Percentiles rank a stretch among this genome's conserved stretches.
phyloP scores from a whole-genome alignment of 2,113 vertebrate species.

The cattle (Bos taurus) region DNA sequence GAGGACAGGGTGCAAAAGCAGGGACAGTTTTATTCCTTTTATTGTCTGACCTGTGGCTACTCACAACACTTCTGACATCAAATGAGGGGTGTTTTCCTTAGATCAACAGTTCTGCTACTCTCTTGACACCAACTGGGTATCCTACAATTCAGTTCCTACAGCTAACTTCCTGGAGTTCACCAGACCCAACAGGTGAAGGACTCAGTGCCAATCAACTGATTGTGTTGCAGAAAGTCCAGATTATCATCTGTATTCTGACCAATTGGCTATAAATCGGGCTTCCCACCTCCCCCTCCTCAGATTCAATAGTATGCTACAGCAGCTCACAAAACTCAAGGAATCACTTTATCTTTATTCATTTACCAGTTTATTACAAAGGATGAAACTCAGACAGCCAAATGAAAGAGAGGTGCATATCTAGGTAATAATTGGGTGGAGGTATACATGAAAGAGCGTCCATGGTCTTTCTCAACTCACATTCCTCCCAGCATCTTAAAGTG shows the following conservation, averaged over 20 bases:
- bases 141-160: neutral
- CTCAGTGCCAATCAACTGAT: no score
- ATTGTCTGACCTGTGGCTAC: neutral
- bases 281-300: neutral
- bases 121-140: neutral
- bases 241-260: neutral
- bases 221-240: neutral
- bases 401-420: neutral
- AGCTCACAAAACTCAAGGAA: neutral
- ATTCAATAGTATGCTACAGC: neutral
- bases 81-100: neutral
- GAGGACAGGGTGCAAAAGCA: neutral
- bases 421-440: no score
- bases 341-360: neutral
- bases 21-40: neutral
- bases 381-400: neutral
- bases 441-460: rapidly evolving
- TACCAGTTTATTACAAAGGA: neutral
- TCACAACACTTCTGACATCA: neutral
- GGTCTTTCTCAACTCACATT: neutral
- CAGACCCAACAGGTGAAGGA: neutral
- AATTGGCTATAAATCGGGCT: neutral
- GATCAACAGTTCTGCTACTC: neutral
- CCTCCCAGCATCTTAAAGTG: neutral
- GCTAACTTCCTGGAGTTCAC: neutral